Base-by-base conservation (phyloP, 2,113 vertebrate genomes). In the Seriola aureovittata region DNA sequence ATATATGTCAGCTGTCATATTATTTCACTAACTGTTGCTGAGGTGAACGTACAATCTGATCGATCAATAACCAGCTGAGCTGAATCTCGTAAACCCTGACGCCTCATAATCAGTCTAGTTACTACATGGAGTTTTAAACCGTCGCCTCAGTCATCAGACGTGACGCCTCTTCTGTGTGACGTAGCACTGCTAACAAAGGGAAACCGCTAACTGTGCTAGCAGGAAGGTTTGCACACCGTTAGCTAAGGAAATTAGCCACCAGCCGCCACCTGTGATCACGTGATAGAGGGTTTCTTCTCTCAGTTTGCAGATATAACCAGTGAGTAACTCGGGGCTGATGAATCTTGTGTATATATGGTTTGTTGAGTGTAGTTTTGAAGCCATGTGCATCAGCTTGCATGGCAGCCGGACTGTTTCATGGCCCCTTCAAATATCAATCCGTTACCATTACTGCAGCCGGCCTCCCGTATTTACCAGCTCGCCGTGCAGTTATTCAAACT, bases 401-500 rank as follows among this genome's bases (percentile, higher is more conserved):
- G 48, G 60, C 62, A 70, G 59, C 59, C 66, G 36, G n/a, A 19
- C 55, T 17, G 25, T 52, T 78, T 88, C 66, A 70, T 2, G 11
- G 60, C 57, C 52, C 52, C 63, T 76, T 78, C 69, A 85, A 80
- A 80, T 46, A 88, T 88, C 74, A 85, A 79, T 89, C 85, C 78
- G 62, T 78, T 85, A 54, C 36, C 65, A 80, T 91, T 81, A 82
- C 78, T 13, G 34, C 62, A 46, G 52, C 72, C 78, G 46, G 78
- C 50, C 69, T 54, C 81, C 68, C 25, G 29, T 78, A 86, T 88
- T 87, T 54, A 86, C 77, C 81, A 50, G 40, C 71, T 48, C 46
- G 54, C 80, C 68, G 38, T 57, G 82, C 83, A 80, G 48, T 80
- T 88, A 89, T 78, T 86, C 68, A 89, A 77, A 84, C 74, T 84